These are phyloP conservation scores for Cephus rjabovi DNA, from an alignment of 2,888 invertebrate species.

Conservation along the genomic window DNA sequence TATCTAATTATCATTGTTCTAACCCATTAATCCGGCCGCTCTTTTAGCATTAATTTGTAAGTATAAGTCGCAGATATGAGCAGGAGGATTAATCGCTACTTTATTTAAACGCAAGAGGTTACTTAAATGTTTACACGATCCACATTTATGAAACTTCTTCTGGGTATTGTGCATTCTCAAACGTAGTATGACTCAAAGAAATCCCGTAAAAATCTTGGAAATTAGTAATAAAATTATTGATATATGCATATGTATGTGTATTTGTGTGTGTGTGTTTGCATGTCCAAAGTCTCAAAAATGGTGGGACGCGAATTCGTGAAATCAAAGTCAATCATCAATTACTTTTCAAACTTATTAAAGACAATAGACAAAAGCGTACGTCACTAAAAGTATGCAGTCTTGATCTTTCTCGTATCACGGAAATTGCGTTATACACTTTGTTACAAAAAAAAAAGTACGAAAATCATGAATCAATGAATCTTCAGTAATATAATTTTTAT, in stretches of 20 bases:
- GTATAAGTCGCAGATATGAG: not conserved
- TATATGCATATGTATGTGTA: not conserved
- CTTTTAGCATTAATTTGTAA: not conserved
- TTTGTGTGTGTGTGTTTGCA: not conserved
- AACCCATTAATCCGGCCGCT: not conserved
- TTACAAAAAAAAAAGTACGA: constrained; percentile 17
- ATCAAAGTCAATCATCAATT: not conserved
- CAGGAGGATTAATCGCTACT: not conserved
- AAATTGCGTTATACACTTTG: not conserved
- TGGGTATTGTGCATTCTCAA: not conserved
- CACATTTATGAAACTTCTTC: not conserved
- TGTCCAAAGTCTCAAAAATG: not conserved
- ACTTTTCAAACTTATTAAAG: not conserved
- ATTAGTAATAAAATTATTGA: not conserved
- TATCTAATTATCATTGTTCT: not conserved
- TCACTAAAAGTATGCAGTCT: not conserved
- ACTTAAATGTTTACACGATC: not conserved
- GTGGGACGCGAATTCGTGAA: not conserved
- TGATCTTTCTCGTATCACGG: not conserved
- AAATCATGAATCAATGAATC: constrained; percentile 20
- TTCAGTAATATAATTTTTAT: not conserved
- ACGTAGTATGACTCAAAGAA: not conserved
- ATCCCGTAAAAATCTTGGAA: not conserved
- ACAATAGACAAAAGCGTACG: not conserved
- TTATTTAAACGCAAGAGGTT: not conserved